A percentile compares a stretch with the other conserved stretches of the same genome.
Evolutionary conservation across 35 echinoderm and acorn worm genomes (phyloP).

Genomic region (Patiria miniata): DNA sequence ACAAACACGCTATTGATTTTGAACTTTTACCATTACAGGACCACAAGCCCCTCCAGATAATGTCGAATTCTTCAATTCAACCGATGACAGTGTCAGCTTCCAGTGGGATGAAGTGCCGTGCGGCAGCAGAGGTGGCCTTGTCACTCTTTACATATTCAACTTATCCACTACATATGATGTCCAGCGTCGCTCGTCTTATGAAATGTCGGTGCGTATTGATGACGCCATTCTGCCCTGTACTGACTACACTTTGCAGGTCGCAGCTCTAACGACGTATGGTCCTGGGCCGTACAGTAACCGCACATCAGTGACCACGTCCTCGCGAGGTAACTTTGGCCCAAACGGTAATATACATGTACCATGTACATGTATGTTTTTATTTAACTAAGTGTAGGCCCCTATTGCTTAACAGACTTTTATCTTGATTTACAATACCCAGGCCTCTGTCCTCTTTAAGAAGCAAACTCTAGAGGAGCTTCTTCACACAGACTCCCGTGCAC

Average conservation of each 20-base stretch:
- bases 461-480: too few species aligned
- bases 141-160: conserved; percentile 32
- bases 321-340: too few species aligned
- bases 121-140: conserved; percentile 30
- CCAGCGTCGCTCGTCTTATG: background rate
- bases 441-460: too few species aligned
- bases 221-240: conserved; percentile 45
- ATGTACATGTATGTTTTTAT: too few species aligned
- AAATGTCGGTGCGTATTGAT: background rate
- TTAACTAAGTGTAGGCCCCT: too few species aligned
- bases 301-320: background rate
- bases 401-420: too few species aligned
- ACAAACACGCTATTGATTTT: background rate
- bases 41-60: background rate
- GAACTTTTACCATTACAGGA: background rate
- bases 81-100: background rate
- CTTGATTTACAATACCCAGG: too few species aligned
- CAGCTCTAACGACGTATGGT: conserved; percentile 23
- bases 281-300: conserved; percentile 24
- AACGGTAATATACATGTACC: too few species aligned
- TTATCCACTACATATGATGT: background rate
- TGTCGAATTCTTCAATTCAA: background rate
- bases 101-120: conserved; percentile 49
- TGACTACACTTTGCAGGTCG: conserved; percentile 35
- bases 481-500: too few species aligned